A percentile compares a stretch with the other conserved stretches of the same genome.
Conservation (phyloP, 2,797 vertebrate species). For the Molossus molossus region DNA sequence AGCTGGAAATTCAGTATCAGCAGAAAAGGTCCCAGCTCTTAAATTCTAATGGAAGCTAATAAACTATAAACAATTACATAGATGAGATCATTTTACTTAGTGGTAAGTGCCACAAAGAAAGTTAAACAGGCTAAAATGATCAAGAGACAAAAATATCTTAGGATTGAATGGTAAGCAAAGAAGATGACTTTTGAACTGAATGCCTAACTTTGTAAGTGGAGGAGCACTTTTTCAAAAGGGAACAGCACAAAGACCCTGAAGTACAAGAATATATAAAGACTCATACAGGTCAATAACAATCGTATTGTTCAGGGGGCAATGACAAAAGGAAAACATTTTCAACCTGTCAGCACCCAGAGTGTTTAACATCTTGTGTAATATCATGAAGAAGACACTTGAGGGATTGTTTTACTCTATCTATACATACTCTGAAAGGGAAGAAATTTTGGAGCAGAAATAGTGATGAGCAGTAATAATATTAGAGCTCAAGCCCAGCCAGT, state of each 20-base stretch:
- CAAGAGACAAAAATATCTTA: slow-evolving; percentile 1
- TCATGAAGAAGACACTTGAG: not conserved
- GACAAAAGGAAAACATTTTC: not conserved
- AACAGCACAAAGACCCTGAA: not conserved
- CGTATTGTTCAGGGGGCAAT: not conserved
- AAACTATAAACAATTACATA: not conserved
- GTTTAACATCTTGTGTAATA: not conserved
- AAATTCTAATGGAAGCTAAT: not conserved
- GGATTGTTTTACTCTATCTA: not conserved
- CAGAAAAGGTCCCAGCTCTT: not conserved
- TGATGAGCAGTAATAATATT: not conserved
- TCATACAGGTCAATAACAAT: not conserved
- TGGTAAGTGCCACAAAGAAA: not conserved
- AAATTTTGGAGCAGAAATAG: not conserved
- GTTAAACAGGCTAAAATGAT: not conserved
- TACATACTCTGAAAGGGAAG: not conserved
- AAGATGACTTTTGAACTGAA: not conserved
- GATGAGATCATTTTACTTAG: not conserved
- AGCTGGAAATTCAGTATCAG: not conserved
- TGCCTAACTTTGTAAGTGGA: not conserved
- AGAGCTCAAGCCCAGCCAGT: not conserved
- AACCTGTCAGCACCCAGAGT: not conserved
- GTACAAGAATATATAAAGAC: not conserved
- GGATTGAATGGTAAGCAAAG: not conserved
- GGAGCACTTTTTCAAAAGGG: not conserved